Evolutionary conservation across 2,888 invertebrate genomes (phyloP).

Genomic region (Malthinus flaveolus): DNA sequence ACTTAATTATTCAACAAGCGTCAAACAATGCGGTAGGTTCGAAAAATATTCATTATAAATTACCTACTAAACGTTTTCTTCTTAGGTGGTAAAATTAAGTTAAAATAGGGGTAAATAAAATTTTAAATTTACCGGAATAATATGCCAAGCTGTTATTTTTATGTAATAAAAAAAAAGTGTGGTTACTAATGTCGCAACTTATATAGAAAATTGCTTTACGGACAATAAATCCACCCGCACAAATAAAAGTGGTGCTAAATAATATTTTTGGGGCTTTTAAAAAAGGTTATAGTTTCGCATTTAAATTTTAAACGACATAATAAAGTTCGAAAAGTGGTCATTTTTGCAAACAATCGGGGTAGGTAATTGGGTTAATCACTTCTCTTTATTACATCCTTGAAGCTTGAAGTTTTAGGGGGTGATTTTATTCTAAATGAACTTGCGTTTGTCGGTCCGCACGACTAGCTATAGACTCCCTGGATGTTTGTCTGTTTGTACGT

Average conservation of each 20-base stretch:
- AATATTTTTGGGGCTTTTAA: constrained; percentile 7
- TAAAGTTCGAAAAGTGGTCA: no score
- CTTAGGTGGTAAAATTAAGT: constrained; percentile 30
- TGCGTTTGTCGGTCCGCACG: no score
- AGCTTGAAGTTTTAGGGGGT: no score
- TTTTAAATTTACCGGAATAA: neutral
- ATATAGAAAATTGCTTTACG: constrained; percentile 29
- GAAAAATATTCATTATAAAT: constrained; percentile 36
- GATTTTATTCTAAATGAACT: no score
- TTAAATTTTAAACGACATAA: no score
- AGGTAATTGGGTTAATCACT: no score
- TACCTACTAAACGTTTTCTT: constrained; percentile 36
- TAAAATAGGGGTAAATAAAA: neutral
- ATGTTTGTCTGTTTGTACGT: no score
- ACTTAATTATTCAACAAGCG: constrained; percentile 35
- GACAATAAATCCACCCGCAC: constrained; percentile 31
- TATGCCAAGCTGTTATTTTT: constrained; percentile 6
- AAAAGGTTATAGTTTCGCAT: constrained; percentile 34
- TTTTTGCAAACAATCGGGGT: no score
- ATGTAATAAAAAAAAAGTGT: neutral
- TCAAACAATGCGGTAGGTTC: constrained; percentile 44
- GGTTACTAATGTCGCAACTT: constrained; percentile 3
- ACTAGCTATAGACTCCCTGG: no score
- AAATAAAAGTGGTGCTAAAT: constrained; percentile 2
- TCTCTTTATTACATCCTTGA: no score